Conservation (phyloP, 2,888 invertebrate genomes). For the Pharmacophagus antenor region DNA sequence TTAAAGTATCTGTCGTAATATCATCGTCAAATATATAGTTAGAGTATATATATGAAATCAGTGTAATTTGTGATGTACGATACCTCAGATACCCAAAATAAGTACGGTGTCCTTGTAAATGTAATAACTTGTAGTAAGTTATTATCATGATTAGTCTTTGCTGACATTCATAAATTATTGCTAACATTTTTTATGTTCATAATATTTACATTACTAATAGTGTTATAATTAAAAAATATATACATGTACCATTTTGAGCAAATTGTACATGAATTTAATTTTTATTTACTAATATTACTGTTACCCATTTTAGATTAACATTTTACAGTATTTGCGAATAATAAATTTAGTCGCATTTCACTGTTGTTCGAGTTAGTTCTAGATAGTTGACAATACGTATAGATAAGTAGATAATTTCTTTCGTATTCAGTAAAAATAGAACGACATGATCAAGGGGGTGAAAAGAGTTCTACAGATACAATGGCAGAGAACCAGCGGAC, state of each 20-base stretch:
- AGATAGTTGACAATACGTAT: not conserved
- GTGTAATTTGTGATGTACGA: too few species aligned
- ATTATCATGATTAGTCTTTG: not conserved
- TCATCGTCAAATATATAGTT: too few species aligned
- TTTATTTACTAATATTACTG: not conserved
- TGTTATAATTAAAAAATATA: not conserved
- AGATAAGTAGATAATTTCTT: slow-evolving; percentile 33
- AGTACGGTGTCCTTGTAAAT: too few species aligned
- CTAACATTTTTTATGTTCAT: not conserved
- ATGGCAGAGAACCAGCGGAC: slow-evolving; percentile 56
- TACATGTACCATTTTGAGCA: not conserved
- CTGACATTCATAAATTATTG: not conserved
- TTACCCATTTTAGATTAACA: not conserved
- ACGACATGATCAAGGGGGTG: slow-evolving; percentile 62
- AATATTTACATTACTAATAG: not conserved
- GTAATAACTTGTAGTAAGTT: not conserved
- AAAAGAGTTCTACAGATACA: slow-evolving; percentile 47
- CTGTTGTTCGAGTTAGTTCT: not conserved
- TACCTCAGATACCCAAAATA: too few species aligned
- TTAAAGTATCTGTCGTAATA: too few species aligned
- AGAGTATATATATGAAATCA: too few species aligned
- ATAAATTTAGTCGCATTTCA: not conserved
- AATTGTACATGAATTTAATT: not conserved
- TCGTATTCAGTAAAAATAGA: slow-evolving; percentile 63
- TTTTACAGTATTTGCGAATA: not conserved